Evolutionary conservation across 2,113 vertebrate species (phyloP), one percentile per base, ranked within the genome.

Genomic region (Phrynosoma blainvillii): DNA sequence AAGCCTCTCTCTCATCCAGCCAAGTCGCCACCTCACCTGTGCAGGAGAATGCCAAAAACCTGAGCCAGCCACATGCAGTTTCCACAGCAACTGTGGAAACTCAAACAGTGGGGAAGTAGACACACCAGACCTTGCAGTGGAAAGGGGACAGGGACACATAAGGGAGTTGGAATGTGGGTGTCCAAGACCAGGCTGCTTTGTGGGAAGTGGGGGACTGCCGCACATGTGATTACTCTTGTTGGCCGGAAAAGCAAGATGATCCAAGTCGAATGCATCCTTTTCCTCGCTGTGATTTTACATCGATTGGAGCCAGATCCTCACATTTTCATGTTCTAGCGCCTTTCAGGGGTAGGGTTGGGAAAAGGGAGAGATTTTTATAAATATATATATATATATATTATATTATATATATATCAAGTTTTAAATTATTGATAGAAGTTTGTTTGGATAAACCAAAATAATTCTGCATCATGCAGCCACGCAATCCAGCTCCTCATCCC

Each of bases 21-120:
- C 96, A 96, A 59, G 93, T 92, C 88, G 93, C 95, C 11, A n/a
- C 92, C 79, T 91, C 95, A 13, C 47, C 95, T 83, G 73, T 93
- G 84, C 97, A 96, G 94, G 97, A 98, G 89, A 97, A 98, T 94
- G 97, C 97, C 97, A 98, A 98, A 97, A 96, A 95, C 96, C 94
- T 94, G 93, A 96, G 95, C 96, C 98, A 97, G 94, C 94, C 94
- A 83, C 81, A 84, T 73, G 91, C 93, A 71, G 91, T 95, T 0
- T 84, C 96, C 92, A 91, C 96, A 88, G 93, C 96, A 88, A 95
- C 95, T 86, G 88, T 90, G 90, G 95, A 94, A 89, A 92, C 70
- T 90, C 94, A 95, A 89, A 95, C 92, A 93, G 84, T 90, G 95
- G 96, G 97, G 95, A 97, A 97, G 95, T 97, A 97, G 95, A 95